Percentiles rank a stretch among this genome's conserved stretches.
Evolutionary conservation across 2,888 invertebrate genomes (phyloP).

Genomic region (Coenonympha glycerion): DNA sequence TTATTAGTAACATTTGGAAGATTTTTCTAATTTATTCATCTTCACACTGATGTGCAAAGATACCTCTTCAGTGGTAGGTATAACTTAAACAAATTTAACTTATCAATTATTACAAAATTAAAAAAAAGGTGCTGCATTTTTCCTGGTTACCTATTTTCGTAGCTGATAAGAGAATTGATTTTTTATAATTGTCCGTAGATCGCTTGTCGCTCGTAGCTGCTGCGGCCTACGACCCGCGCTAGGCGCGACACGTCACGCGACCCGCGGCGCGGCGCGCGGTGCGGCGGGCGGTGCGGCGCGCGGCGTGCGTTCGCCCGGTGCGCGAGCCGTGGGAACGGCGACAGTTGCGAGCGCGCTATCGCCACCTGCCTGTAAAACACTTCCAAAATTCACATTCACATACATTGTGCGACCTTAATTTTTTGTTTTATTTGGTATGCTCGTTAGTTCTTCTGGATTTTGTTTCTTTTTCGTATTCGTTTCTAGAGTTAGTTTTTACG

Average conservation of each 20-base stretch:
- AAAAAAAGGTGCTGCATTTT: too few species aligned
- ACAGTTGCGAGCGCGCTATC: constrained; percentile 62
- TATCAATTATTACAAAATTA: too few species aligned
- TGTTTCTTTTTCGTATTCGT: constrained; percentile 1
- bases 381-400: constrained; percentile 66
- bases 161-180: too few species aligned
- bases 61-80: too few species aligned
- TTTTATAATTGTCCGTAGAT: neutral
- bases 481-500: neutral
- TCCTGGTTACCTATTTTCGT: too few species aligned
- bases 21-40: too few species aligned
- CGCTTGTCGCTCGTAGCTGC: neutral
- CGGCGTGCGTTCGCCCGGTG: constrained; percentile 53
- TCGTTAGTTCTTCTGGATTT: constrained; percentile 14
- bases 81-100: too few species aligned
- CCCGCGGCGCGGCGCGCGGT: neutral
- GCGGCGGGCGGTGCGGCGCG: constrained; percentile 34
- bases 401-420: constrained; percentile 59
- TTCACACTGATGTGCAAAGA: too few species aligned
- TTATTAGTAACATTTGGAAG: too few species aligned
- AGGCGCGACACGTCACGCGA: neutral
- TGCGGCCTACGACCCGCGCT: neutral
- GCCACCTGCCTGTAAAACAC: constrained; percentile 67
- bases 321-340: constrained; percentile 68
- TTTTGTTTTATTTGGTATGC: constrained; percentile 27